Evolutionary conservation across 2,113 vertebrate genomes (phyloP).

Genomic region (Ictalurus furcatus): DNA sequence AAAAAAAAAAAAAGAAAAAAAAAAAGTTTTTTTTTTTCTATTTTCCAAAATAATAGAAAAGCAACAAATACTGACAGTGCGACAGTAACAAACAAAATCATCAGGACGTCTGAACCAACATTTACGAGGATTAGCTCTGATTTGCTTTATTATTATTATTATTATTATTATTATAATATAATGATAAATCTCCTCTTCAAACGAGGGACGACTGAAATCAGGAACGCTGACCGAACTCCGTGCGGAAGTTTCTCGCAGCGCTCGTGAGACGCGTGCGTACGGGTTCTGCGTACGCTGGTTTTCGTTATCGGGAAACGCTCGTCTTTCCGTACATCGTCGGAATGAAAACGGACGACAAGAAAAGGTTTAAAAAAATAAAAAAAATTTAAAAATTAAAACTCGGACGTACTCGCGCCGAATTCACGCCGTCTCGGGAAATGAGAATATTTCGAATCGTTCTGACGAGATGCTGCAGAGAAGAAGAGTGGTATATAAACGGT

Average conservation of each 20-base stretch:
- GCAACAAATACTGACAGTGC: constrained; percentile 52
- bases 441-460: not conserved
- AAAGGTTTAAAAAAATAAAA: not conserved
- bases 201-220: constrained; percentile 22
- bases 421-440: not conserved
- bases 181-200: not conserved
- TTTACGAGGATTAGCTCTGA: constrained; percentile 23
- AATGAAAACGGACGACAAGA: not conserved
- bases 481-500: not conserved
- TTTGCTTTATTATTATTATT: not conserved
- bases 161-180: not conserved
- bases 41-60: constrained; percentile 52
- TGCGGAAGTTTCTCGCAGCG: constrained; percentile 21
- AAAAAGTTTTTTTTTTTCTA: not conserved
- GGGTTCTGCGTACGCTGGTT: constrained; percentile 68
- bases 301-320: constrained; percentile 49
- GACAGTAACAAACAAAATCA: constrained; percentile 53
- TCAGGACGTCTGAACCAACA: constrained; percentile 55
- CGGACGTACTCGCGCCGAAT: too few relatives aligned
- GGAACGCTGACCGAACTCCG: constrained; percentile 13
- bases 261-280: constrained; percentile 55
- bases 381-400: too few relatives aligned
- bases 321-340: not conserved
- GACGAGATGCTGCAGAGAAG: not conserved
- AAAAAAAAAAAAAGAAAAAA: not conserved